phyloP scores from a whole-genome alignment of 1,140 invertebrate genomes.

The Colletes latitarsis region DNA sequence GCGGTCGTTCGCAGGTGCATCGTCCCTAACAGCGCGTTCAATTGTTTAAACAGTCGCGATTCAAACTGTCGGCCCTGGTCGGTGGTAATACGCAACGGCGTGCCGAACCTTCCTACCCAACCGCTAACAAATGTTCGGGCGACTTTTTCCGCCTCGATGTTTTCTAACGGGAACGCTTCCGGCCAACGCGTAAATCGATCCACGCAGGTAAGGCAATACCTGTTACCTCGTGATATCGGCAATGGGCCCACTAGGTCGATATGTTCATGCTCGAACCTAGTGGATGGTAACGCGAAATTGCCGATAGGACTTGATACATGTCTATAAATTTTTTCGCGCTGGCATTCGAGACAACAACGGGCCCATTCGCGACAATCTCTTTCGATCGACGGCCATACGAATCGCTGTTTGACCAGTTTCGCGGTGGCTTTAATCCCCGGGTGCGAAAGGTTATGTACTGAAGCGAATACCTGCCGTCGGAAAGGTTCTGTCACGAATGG shows the following conservation, averaged over 20 bases:
- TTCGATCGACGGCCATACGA: no score
- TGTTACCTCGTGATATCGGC: conserved; percentile 16
- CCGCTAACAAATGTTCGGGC: conserved; percentile 60
- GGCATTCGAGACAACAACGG: conserved; percentile 8
- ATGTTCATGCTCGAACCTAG: conserved; percentile 1
- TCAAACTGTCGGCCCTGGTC: conserved; percentile 35
- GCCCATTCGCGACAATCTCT: conserved; percentile 23
- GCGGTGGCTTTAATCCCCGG: conserved; percentile 17
- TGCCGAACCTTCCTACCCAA: conserved; percentile 54
- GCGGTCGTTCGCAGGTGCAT: conserved; percentile 1
- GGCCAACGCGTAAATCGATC: conserved; percentile 71
- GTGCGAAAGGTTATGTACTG: not conserved
- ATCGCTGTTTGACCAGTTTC: no score
- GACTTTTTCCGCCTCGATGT: conserved; percentile 73
- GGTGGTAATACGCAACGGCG: conserved; percentile 23
- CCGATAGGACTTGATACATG: conserved; percentile 23
- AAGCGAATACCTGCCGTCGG: conserved; percentile 4
- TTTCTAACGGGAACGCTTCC: conserved; percentile 59
- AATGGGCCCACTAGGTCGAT: not conserved
- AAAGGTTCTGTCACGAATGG: conserved; percentile 18
- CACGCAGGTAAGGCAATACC: conserved; percentile 62
- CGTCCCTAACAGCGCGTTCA: not conserved
- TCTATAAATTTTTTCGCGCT: conserved; percentile 8
- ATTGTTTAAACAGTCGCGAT: not conserved
- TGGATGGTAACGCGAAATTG: not conserved